A percentile compares a stretch with the other conserved stretches of the same genome.
phyloP scores from a whole-genome alignment of 2,888 invertebrate species.

The Mystacides longicornis region DNA sequence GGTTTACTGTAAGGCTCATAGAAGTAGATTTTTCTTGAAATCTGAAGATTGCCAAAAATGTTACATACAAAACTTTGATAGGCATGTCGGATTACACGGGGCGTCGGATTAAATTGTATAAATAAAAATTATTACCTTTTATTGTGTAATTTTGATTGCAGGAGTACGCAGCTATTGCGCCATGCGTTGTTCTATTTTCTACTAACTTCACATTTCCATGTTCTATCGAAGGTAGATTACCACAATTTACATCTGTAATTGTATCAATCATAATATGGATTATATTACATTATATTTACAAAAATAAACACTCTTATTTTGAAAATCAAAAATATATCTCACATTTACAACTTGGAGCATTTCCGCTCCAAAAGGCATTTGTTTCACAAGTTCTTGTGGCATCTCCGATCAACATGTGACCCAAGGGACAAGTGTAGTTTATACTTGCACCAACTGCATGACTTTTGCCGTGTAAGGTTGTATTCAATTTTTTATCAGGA shows the following conservation, averaged over 20 bases:
- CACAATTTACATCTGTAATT: conserved; percentile 74
- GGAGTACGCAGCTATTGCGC: conserved; percentile 65
- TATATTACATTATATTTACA: conserved; percentile 7
- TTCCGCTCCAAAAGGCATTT: conserved; percentile 78
- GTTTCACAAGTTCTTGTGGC: conserved; percentile 58
- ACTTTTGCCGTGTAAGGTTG: conserved; percentile 66
- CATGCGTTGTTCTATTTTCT: conserved; percentile 69
- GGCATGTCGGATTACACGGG: too few relatives aligned
- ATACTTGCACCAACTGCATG: conserved; percentile 64
- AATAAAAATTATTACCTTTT: conserved; percentile 55
- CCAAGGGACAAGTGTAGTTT: conserved; percentile 72
- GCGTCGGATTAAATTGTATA: too few relatives aligned
- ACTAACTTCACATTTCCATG: conserved; percentile 64
- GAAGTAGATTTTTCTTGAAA: too few relatives aligned
- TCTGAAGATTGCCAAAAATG: too few relatives aligned
- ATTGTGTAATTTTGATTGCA: conserved; percentile 83
- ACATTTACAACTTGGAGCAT: conserved; percentile 83
- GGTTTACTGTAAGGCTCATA: too few relatives aligned
- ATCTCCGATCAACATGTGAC: conserved; percentile 70
- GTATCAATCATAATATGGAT: conserved; percentile 1
- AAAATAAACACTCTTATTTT: too few relatives aligned
- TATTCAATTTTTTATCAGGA: conserved; percentile 77
- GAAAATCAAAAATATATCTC: conserved; percentile 30
- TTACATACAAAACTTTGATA: too few relatives aligned
- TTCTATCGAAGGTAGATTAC: conserved; percentile 56